Evolutionary conservation across 2,113 vertebrate genomes (phyloP).

Genomic region (Recurvirostra avosetta): DNA sequence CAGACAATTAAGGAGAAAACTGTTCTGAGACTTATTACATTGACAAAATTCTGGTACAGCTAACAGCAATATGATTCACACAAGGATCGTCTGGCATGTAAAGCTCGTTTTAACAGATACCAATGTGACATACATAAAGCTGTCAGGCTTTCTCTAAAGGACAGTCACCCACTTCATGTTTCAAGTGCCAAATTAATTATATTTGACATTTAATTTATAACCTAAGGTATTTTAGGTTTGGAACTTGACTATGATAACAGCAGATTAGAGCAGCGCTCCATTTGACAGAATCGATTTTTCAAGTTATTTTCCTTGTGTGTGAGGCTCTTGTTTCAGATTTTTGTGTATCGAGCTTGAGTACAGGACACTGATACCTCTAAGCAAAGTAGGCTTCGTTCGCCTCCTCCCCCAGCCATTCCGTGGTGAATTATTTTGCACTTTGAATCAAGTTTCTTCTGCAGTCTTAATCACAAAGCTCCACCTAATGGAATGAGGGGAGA

Average conservation of each 20-base stretch:
- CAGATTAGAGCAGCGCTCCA: slow-evolving; percentile 49
- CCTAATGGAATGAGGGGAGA: slow-evolving; percentile 27
- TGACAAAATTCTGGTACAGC: slow-evolving; percentile 57
- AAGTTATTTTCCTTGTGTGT: slow-evolving; percentile 53
- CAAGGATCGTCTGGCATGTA: slow-evolving; percentile 62
- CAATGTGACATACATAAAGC: slow-evolving; percentile 68
- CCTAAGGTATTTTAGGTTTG: slow-evolving; percentile 70
- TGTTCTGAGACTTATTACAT: slow-evolving; percentile 31
- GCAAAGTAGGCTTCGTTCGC: slow-evolving; percentile 8
- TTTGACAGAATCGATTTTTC: slow-evolving; percentile 69
- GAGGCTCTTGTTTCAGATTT: slow-evolving; percentile 15
- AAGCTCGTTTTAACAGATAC: slow-evolving; percentile 64
- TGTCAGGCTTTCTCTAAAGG: slow-evolving; percentile 69
- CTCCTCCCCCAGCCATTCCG: background rate
- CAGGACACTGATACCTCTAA: slow-evolving; percentile 49
- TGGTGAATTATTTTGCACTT: background rate
- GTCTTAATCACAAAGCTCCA: slow-evolving; percentile 52
- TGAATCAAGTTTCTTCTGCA: background rate
- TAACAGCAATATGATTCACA: slow-evolving; percentile 59
- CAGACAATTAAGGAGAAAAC: slow-evolving; percentile 52
- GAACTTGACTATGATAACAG: slow-evolving; percentile 63
- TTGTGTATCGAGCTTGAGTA: background rate
- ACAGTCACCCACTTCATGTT: slow-evolving; percentile 62
- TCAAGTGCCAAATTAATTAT: slow-evolving; percentile 75
- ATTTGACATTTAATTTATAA: slow-evolving; percentile 75